These are phyloP conservation scores for Garrulus glandarius DNA, from an alignment of 2,797 vertebrate species.

Conservation along the genomic window DNA sequence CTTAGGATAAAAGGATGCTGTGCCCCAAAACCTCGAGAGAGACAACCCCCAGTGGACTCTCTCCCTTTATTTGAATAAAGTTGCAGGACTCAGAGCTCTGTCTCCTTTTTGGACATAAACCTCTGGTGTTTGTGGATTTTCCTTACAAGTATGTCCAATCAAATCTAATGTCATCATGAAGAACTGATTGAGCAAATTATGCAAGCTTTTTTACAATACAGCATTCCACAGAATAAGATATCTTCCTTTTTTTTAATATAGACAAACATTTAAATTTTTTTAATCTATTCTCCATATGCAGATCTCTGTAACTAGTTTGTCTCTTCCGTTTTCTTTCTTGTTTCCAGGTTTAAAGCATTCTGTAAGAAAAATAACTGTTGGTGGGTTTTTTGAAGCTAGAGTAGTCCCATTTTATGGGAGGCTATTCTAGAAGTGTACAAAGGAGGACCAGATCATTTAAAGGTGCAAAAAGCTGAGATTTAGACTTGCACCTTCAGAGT, in stretches of 20 bases:
- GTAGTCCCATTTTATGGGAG: not conserved
- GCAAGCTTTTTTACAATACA: not conserved
- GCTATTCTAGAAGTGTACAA: not conserved
- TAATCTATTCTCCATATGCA: not conserved
- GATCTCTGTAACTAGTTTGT: not conserved
- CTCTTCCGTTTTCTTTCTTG: not conserved
- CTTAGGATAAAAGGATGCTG: not conserved
- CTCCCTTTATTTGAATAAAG: fast-evolving
- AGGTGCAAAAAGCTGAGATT: not conserved
- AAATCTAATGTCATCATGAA: not conserved
- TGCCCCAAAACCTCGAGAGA: fast-evolving
- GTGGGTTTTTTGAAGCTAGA: not conserved
- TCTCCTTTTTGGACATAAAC: not conserved
- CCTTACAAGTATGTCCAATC: not conserved
- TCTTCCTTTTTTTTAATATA: not conserved
- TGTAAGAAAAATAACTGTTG: not conserved
- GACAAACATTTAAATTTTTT: not conserved
- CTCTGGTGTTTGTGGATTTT: not conserved
- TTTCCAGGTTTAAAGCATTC: not conserved
- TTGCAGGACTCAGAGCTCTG: not conserved
- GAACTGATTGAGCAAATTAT: not conserved
- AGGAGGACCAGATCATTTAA: not conserved
- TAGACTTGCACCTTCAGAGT: not conserved
- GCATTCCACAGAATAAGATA: not conserved
- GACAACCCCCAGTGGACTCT: fast-evolving